These are phyloP conservation scores for Hofmannophila pseudospretella DNA, from an alignment of 2,888 invertebrate species.

Conservation along the genomic window DNA sequence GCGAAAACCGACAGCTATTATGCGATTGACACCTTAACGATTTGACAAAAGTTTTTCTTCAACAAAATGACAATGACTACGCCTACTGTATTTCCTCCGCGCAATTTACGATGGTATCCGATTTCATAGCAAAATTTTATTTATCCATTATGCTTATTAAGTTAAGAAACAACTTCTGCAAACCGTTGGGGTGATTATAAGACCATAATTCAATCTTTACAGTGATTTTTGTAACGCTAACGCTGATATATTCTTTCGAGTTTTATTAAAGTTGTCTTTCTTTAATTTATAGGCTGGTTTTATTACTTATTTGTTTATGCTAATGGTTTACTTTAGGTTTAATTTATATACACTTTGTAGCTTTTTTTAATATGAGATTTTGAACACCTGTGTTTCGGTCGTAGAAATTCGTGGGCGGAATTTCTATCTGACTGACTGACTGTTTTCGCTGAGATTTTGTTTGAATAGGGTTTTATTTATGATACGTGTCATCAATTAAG, in stretches of 20 bases:
- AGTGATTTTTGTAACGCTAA: background rate
- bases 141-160: slow-evolving; percentile 4
- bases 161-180: slow-evolving; percentile 1
- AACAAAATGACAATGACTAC: slow-evolving; percentile 9
- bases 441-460: too few relatives aligned
- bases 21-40: background rate
- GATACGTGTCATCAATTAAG: background rate
- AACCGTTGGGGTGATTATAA: background rate
- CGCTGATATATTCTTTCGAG: background rate
- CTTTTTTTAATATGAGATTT: slow-evolving; percentile 5
- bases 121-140: slow-evolving; percentile 4
- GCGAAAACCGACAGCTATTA: background rate
- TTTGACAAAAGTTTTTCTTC: slow-evolving; percentile 13
- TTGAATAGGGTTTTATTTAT: too few relatives aligned
- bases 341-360: background rate
- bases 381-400: slow-evolving; percentile 8
- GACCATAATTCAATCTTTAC: background rate
- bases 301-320: background rate
- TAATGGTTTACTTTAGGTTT: background rate
- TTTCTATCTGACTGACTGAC: background rate
- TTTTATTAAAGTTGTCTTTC: slow-evolving; percentile 2
- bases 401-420: background rate
- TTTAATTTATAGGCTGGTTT: slow-evolving; percentile 3
- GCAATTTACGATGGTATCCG: slow-evolving; percentile 3
- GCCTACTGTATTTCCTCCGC: slow-evolving; percentile 14